Evolutionary conservation across 2,797 vertebrate species (phyloP), one percentile per base, ranked within the genome.

Genomic region (Crenuchus spilurus): DNA sequence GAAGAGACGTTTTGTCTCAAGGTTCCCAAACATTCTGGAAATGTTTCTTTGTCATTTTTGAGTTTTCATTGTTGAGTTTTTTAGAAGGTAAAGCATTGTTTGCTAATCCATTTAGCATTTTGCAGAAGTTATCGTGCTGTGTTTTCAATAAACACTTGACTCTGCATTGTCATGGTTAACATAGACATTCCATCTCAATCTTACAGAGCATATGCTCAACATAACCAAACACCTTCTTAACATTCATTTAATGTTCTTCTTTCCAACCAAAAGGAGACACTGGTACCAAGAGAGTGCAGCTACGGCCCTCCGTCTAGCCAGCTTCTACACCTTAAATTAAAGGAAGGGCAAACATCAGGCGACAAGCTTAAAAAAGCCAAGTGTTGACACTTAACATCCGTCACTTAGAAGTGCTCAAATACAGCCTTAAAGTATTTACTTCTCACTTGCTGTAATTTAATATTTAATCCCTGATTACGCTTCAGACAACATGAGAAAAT

Each of bases 401-500:
- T 81, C 83, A 84, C 67, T 54, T 67, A 63, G 78, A 84, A 87
- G 37, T 74, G 84, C 85, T 90, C 78, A 90, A 88, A 89, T 87
- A 91, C 86, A 86, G 85, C 88, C 81, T 81, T 81, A 63, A 51
- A 46, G 51, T 92, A 84, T 92, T 92, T 91, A 86, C 87, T 82
- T 82, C 87, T 83, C 80, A 83, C 86, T 75, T 79, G 64, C 84
- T 68, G 72, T 71, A 71, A 87, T 93, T 94, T 90, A 89, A 92
- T 91, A 85, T 84, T 84, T 92, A 93, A 93, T 92, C 90, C 88
- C 70, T 76, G 84, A 83, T 85, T 70, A 80, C 80, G 81, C 82
- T 76, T 89, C 87, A 85, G 87, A 91, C 89, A 90, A 89, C 87
- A 88, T 58, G 9, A 78, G 78, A 80, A 80, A 81, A 78, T 13